Evolutionary conservation across 1,140 invertebrate genomes (phyloP), one percentile per base, ranked within the genome.

Genomic region (Meloidogyne chitwoodi): DNA sequence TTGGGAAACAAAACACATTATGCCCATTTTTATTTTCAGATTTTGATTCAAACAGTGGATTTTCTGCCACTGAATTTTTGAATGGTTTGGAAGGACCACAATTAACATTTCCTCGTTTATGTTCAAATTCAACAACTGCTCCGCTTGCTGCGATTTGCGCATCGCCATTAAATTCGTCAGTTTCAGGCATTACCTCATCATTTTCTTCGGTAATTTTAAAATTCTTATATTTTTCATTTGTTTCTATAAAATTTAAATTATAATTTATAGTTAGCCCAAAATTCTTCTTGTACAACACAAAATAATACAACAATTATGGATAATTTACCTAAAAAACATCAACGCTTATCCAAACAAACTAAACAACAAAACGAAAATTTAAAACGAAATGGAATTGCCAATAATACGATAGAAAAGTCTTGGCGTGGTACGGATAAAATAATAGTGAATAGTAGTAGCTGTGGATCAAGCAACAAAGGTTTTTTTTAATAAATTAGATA

Each of bases 101-200:
- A 16, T 26, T 38, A 63, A 16, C 68, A 44, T 31, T 22, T 6
- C 68, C 56, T 4, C 56, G 56, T 70, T 70, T 56, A 27, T 29
- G n/a, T 41, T 27, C 38, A 56, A 70, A 70, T 70, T 44, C 68
- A 12, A 38, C 68, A 56, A n/a, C 48, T 38, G 3, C 34, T n/a
- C 48, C 19, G 6, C 38, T 70, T 70, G 34, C 68, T 56, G 68
- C 68, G 24, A 70, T 70, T 70, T 70, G 68, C 63, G 68, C 68
- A 70, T 22, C 68, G 5, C 68, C 68, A 2, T 70, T 56, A 56
- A 56, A 56, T 56, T n/a, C 48, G 1, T 56, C 48, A 56, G 4
- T 4, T n/a, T 56, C 48, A 4, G 48, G 48, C 5, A 56, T 56
- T 56, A 56, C 48, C 48, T 56, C 48, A 56, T 56, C 48, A 6